These are phyloP conservation scores for Hoplodrina blanda DNA, from an alignment of 2,888 invertebrate species.

Conservation along the genomic window DNA sequence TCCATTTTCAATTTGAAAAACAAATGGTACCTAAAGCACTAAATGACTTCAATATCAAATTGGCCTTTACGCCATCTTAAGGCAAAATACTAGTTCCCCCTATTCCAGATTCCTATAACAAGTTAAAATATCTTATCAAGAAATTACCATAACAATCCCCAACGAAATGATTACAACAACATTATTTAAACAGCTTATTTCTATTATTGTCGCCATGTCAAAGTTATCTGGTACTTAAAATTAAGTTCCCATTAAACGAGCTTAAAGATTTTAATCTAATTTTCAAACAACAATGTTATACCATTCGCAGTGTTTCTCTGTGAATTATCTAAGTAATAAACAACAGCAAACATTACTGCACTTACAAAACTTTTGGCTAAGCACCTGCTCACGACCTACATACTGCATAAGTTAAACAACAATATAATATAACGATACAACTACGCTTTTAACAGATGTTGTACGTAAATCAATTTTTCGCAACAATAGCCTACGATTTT, in stretches of 20 bases:
- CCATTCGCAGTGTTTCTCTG: conserved; percentile 40
- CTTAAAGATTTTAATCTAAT: conserved; percentile 39
- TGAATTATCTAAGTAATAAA: conserved; percentile 55
- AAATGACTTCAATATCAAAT: neutral
- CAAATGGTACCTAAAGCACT: neutral
- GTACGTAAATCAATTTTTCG: conserved; percentile 90
- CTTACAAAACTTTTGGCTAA: conserved; percentile 56
- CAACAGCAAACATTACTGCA: conserved; percentile 42
- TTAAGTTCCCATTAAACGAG: conserved; percentile 45
- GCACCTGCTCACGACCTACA: conserved; percentile 68
- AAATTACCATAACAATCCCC: conserved; percentile 21
- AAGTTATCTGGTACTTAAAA: conserved; percentile 46
- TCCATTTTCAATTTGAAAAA: no score
- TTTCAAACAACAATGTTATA: conserved; percentile 36
- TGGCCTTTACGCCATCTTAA: neutral
- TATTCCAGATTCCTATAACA: neutral
- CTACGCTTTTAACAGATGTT: conserved; percentile 81
- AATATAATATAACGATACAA: conserved; percentile 73
- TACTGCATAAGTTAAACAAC: conserved; percentile 70
- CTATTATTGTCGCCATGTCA: conserved; percentile 28
- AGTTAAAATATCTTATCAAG: conserved; percentile 26
- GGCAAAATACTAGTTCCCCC: neutral
- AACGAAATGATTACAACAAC: conserved; percentile 22
- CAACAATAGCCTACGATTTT: conserved; percentile 78
- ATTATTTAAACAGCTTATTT: conserved; percentile 37